Base-by-base conservation (phyloP, 2,797 vertebrate species). In the Pangasius krempfi region DNA sequence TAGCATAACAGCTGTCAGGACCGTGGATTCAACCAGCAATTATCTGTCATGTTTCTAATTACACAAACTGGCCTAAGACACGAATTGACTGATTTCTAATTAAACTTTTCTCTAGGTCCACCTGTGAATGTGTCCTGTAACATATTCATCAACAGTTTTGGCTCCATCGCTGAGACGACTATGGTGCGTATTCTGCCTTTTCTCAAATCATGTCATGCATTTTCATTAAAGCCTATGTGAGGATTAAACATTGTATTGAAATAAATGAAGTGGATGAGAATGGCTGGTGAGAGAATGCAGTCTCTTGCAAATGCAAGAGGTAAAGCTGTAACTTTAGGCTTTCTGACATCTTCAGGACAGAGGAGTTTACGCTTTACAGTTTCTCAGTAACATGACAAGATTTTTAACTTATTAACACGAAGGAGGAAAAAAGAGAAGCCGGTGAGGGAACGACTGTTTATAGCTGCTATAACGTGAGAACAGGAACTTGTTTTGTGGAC, bases 81-180 rank as follows among this genome's bases (percentile, higher is more conserved):
- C n/a, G 6, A 73, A 58, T 30, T 22, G 66, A 73, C 27, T 81
- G 40, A 82, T 84, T 73, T 72, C 73, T 80, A 79, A 80, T 80
- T 30, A 40, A 18, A 25, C 50, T 68, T 54, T 7, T 27, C 10
- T 88, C 14, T 58, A 99, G 98, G 98, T 85, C 98, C 98, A 93
- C 96, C 98, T 52, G 98, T 99, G 90, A 99, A 99, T 90, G 98
- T 99, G 78, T 97, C 98, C 72, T 99, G 98, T 93, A 99, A 99
- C 95, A 99, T 99, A 93, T 99, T 99, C 94, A 99, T 99, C 95
- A 99, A 99, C 96, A 99, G 98, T 94, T 99, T 99, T 90, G 98
- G 98, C 84, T 99, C 98, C 90, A 99, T 99, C 75, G 98, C 98
- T 78, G 98, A 99, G 94, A 99, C 98, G 5, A 99, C 98, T 52